Evolutionary conservation across 2,113 vertebrate species (phyloP).

Genomic region (Oryzias melastigma): DNA sequence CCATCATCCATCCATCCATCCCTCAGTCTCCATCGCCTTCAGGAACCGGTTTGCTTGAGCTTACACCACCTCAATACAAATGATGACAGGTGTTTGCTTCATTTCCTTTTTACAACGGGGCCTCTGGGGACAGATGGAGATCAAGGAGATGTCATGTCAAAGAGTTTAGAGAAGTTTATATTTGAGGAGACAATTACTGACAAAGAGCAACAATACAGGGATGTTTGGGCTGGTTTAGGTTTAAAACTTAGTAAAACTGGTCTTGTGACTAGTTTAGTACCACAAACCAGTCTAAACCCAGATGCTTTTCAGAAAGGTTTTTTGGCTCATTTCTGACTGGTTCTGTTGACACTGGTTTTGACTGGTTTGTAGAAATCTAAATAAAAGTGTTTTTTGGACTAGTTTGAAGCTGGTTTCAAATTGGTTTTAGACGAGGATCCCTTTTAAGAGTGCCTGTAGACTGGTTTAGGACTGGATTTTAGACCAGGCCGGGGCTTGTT

Average conservation of each 20-base stretch:
- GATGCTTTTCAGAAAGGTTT: no score
- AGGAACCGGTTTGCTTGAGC: background rate
- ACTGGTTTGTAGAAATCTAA: background rate
- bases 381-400: background rate
- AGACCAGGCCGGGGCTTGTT: no score
- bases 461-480: no score
- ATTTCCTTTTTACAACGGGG: conserved; percentile 12
- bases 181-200: conserved; percentile 1
- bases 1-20: conserved; percentile 19
- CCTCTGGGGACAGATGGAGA: conserved; percentile 30
- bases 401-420: background rate
- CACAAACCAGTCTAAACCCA: no score
- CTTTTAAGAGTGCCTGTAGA: no score
- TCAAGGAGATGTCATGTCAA: conserved; percentile 16
- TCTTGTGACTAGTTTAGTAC: no score
- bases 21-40: no score
- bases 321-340: no score
- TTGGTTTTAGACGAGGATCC: no score
- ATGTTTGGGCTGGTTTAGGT: no score
- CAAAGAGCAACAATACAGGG: background rate
- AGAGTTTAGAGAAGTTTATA: conserved; percentile 17
- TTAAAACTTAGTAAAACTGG: no score
- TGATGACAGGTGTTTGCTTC: conserved; percentile 2
- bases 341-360: no score
- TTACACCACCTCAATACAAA: conserved; percentile 3